A percentile compares a stretch with the other conserved stretches of the same genome.
These are phyloP conservation scores for Rhinogobio ventralis DNA, from an alignment of 2,797 vertebrate species.

Conservation along the genomic window DNA sequence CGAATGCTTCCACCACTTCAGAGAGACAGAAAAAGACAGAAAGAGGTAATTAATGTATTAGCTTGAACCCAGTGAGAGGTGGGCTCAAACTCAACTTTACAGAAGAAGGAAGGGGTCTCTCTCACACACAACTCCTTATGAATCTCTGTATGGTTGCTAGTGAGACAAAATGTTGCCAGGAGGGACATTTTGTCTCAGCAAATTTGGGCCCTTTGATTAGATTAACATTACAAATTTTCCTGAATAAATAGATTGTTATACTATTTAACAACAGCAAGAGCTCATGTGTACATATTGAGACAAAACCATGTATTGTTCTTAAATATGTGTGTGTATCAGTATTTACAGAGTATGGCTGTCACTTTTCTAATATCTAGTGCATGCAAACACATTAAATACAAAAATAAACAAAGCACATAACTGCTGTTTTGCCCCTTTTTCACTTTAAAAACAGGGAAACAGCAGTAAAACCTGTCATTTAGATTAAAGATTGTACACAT, in stretches of 20 bases:
- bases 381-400: constrained; percentile 65
- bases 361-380: constrained; percentile 50
- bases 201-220: constrained; percentile 66
- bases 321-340: constrained; percentile 25
- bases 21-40: constrained; percentile 30
- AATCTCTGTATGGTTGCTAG: constrained; percentile 79
- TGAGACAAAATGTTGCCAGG: constrained; percentile 76
- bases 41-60: constrained; percentile 55
- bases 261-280: background rate
- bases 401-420: constrained; percentile 69
- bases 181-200: constrained; percentile 66
- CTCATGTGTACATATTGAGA: background rate
- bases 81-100: constrained; percentile 56
- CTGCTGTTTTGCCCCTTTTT: constrained; percentile 51
- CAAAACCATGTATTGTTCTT: background rate
- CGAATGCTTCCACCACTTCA: constrained; percentile 60
- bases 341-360: constrained; percentile 33
- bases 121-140: constrained; percentile 68
- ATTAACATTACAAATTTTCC: constrained; percentile 50
- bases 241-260: constrained; percentile 49
- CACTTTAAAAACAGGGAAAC: constrained; percentile 40
- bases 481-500: background rate
- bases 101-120: background rate
- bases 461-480: constrained; percentile 63
- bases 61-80: constrained; percentile 47